phyloP scores from a whole-genome alignment of 2,113 vertebrate genomes.

The Delphinus delphis region DNA sequence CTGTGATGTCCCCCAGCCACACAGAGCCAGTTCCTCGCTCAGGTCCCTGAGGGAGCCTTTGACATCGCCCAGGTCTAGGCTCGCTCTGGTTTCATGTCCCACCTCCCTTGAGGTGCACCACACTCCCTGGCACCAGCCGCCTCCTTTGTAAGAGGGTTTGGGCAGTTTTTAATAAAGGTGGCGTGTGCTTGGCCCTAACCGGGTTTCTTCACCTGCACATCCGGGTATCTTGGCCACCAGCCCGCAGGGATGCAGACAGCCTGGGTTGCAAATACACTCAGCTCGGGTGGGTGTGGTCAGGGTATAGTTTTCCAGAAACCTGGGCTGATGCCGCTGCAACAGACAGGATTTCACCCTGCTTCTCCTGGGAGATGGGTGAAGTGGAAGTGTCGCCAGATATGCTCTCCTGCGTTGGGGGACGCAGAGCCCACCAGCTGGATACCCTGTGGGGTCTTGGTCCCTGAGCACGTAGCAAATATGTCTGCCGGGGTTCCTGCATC shows the following conservation, averaged over 20 bases:
- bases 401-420: neutral
- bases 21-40: neutral
- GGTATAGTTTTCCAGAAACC: neutral
- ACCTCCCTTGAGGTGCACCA: rapidly evolving
- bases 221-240: neutral
- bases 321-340: neutral
- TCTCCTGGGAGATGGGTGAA: too few relatives aligned
- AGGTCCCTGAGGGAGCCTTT: neutral
- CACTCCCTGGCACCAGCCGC: neutral
- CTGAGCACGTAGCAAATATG: rapidly evolving
- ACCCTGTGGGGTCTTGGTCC: neutral
- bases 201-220: neutral
- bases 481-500: neutral
- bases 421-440: neutral
- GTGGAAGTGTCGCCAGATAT: rapidly evolving
- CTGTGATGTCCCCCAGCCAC: neutral
- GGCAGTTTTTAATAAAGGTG: slow-evolving; percentile 15
- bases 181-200: neutral
- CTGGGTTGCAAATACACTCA: neutral
- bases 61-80: neutral
- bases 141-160: neutral
- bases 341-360: rapidly evolving
- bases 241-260: neutral
- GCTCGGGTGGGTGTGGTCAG: rapidly evolving
- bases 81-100: neutral